Evolutionary conservation across 2,888 invertebrate species (phyloP), one percentile per base, ranked within the genome.

Genomic region (Capitulum mitella): DNA sequence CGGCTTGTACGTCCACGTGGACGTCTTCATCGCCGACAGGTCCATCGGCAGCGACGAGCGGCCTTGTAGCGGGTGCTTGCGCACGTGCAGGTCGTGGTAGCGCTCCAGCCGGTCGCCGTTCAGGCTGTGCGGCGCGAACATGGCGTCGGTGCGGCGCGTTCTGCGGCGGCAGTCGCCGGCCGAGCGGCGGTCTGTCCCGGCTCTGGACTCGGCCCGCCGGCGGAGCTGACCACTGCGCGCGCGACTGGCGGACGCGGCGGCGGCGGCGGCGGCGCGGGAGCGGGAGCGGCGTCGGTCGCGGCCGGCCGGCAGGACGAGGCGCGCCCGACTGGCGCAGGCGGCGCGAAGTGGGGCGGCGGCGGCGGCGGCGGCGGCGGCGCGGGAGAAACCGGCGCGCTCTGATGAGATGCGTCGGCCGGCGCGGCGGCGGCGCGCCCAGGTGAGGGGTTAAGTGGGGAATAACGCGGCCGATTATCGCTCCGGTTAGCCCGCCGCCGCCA

Each of bases 1-100:
- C 51, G 81, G 81, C 78, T 82, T 82, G 80, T 82, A 82, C 32
- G 81, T 82, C 81, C 81, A 82, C 29, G 81, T 82, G 12, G 81
- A 82, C 2, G 81, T 82, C 70, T 82, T 82, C 58, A 81, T 80
- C 43, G 81, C 81, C 14, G 81, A 81, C 3, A 81, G 80, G 54
- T 82, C 81, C 64, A 81, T 81, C 29, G 75, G 75, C n/a, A 81
- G 79, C 16, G 81, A 80, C n/a, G 80, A 79, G 32, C 77, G 76
- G 6, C 79, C 75, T 64, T 54, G 74, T 34, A 80, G 70, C 3
- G 78, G 78, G 26, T 74, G 46, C 37, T 76, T 48, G 2, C 61
- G 43, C 26, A 32, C 46, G 48, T 78, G 79, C 37, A 80, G 40
- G 26, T 75, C 76, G 54, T 75, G 75, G 76, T 76, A 77, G 43